Evolutionary conservation across 2,888 invertebrate species (phyloP), one percentile per base, ranked within the genome.

Genomic region (Drosophila flavopinicola): DNA sequence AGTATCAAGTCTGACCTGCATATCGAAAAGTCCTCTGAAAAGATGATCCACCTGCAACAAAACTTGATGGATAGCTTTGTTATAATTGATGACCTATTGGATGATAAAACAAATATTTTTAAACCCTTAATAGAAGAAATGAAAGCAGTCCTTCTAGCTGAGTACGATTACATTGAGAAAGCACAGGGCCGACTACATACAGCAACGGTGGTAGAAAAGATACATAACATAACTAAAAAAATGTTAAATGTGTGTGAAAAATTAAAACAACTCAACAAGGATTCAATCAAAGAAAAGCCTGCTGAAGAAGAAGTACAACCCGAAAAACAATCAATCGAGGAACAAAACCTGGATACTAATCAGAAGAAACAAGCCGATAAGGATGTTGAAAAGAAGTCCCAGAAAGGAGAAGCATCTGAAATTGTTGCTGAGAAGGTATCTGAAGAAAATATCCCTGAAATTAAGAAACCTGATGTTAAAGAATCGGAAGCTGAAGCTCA

Each of bases 41-140:
- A 84, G 49, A 87, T 88, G 79, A 75, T 90, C 7, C 58, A 78
- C 11, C 24, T 90, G 11, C 90, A 90, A 53, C 85, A 87, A 24
- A 85, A 75, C 27, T 29, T 90, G 1, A 90, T 90, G 90, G 86
- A 89, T 3, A 66, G 84, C n/a, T 89, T 87, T 38, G 74, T 89
- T 10, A 78, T 87, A 17, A 66, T 84, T 15, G 89, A 89, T 39
- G 89, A 89, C 24, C 37, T 88, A 2, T 24, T 75, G 2, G 45
- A 67, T 17, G 57, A 77, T 7, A 4, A 49, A 45, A 51, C 61
- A 13, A 33, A 47, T n/a, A n/a, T 0, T 2, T 27, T 76, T 9
- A 71, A 42, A 9, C 56, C 64, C 1, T 10, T 48, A 0, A 72
- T 86, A 29, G 86, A 88, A 17, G 53, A 77, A 13, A 38, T 71